Evolutionary conservation across 2,888 invertebrate species (phyloP), one percentile per base, ranked within the genome.

Genomic region (Monochamus alternatus): DNA sequence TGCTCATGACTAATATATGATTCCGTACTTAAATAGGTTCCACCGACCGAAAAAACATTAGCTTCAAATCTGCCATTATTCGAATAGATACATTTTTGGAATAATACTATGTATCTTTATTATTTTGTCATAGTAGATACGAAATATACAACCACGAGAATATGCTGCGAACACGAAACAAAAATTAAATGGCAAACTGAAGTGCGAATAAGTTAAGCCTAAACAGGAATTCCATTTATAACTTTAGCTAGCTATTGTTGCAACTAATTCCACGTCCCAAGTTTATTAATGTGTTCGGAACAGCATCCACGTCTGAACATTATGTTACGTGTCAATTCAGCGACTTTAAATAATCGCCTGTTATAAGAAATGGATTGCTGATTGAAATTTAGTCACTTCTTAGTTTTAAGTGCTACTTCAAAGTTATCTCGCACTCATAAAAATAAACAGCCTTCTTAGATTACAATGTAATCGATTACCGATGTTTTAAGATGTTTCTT

Each of bases 251-350:
- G 52, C 60, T 72, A 75, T 75, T 75, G 72, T 59, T 62, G 31
- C 65, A 76, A 76, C 73, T 76, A 69, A 67, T 68, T 68, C 72
- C 69, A 73, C 69, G 69, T 73, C 69, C 65, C 69, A 47, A 73
- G 76, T 73, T 69, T 69, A 76, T 65, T 68, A 73, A 68, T 67
- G 72, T 52, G 59, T 58, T 65, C 72, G 59, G 59, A 52, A 69
- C 60, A 66, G 47, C 69, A 55, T 66, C 69, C 65, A 60, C 60
- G 58, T 62, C 63, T 10, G 14, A 66, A 31, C 73, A 65, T 67
- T 75, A 72, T 73, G 75, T 69, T 65, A 69, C 69, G 58, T 76
- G 69, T 75, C 75, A 75, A 69, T 65, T 73, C 44, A 76, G 73
- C 67, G 67, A 71, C 58, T 72, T 67, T 58, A 64, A 72, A 68